Base-by-base conservation (phyloP, 2,113 vertebrate species). In the Willisornis vidua region DNA sequence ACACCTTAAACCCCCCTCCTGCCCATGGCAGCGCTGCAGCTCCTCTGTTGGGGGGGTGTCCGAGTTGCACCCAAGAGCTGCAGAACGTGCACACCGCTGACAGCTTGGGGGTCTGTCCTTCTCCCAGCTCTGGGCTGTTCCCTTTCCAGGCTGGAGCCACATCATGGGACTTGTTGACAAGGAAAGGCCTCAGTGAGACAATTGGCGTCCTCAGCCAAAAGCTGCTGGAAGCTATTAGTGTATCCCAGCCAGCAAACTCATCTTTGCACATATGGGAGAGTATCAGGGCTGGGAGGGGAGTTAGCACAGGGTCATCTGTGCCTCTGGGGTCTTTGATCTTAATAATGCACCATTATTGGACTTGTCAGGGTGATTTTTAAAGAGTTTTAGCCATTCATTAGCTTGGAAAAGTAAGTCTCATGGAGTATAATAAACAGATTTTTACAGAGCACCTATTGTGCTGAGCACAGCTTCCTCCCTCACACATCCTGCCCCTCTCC, bases 151-250 rank as follows among this genome's bases (percentile, higher is more conserved):
- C 90, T 75, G 86, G 46, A 76, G 67, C 87, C 91, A 70, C 66
- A 72, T 82, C 91, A 51, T 49, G 87, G 85, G 59, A 74, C 66
- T 88, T 93, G 95, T 84, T 88, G 91, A 77, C 92, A 92, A 71
- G 81, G 91, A 46, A 78, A 65, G 51, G 91, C 75, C 91, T 96
- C 95, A 83, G 61, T 74, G 87, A 94, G 75, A 88, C 95, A 81
- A 79, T 96, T 86, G 88, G 67, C 24, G 61, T 92, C 84, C 61
- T 89, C 10, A 58, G 68, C 79, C 87, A 97, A 91, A 88, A 86
- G 93, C 83, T 87, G 93, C 87, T 95, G 90, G 81, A 92, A 96
- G 94, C 90, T 65, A 65, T 80, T 93, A 93, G 91, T 54, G 75
- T 73, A 31, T 63, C 83, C 62, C 77, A 31, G 92, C 85, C 94